Percentiles rank a stretch among this genome's conserved stretches.
Conservation (phyloP, 2,888 invertebrate genomes). For the Apantesis nais region DNA sequence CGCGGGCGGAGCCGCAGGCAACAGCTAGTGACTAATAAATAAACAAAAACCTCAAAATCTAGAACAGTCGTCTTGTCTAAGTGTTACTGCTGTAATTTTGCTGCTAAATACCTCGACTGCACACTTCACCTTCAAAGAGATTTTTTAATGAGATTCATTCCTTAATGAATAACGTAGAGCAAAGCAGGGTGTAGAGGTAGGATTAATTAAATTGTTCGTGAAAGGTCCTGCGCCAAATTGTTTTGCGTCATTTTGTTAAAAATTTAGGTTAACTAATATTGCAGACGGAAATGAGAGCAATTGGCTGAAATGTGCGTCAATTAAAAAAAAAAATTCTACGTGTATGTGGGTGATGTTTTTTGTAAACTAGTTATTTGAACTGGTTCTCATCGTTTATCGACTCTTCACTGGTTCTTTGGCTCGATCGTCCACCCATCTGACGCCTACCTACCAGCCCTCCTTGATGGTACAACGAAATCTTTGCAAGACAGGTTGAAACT, state of each 20-base stretch:
- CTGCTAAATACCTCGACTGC: background rate
- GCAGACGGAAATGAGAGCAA: constrained; percentile 29
- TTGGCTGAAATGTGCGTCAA: constrained; percentile 23
- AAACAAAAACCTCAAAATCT: too few species aligned
- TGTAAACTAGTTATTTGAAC: background rate
- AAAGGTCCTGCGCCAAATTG: constrained; percentile 57
- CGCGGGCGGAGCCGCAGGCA: too few species aligned
- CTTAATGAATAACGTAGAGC: background rate
- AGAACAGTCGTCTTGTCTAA: background rate
- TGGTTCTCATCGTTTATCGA: too few species aligned
- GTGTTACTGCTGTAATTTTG: too few species aligned
- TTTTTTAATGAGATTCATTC: background rate
- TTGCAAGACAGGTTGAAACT: background rate
- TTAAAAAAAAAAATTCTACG: background rate
- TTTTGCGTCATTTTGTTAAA: constrained; percentile 55
- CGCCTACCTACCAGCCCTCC: background rate
- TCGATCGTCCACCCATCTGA: too few species aligned
- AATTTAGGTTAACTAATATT: constrained; percentile 50
- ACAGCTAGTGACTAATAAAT: too few species aligned
- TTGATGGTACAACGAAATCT: background rate
- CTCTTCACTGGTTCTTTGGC: too few species aligned
- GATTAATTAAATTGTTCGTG: constrained; percentile 60
- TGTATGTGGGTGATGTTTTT: background rate
- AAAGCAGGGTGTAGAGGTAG: constrained; percentile 29
- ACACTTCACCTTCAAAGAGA: background rate